Base-by-base conservation (phyloP, 1,140 invertebrate species). In the Ips typographus region DNA sequence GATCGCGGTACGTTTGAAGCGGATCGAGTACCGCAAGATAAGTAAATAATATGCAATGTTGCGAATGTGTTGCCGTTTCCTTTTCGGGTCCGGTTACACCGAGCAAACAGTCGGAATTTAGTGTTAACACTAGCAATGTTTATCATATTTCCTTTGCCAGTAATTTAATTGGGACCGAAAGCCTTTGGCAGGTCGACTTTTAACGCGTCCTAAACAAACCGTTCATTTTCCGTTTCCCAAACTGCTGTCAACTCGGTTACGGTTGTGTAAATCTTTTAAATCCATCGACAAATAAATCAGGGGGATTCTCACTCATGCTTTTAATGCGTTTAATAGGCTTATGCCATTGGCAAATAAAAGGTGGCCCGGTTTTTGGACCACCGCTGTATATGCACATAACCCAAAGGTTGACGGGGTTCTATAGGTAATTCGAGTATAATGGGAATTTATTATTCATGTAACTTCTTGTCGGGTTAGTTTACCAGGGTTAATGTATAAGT, bases 331-430 rank as follows among this genome's bases (percentile, higher is more conserved):
- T 65, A 67, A 67, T 58, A 58, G 41, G 65, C 41, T 51, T 58
- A 77, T 73, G 66, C 68, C 62, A 44, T 49, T 71, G 69, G 76
- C 75, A 76, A 77, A 76, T 42, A 56, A 49, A 52, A 53, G 62
- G 62, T 53, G 62, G 22, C 22, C 22, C 22, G 22, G 22, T 22
- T 22, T 22, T 22, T 22, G 22, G 22, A 36, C 53, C 62, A 36
- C 52, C 6, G 8, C 52, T 5, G 52, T 6, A 38, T 22, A 38
- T 47, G 44, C 4, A 47, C 4, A 47, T 5, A 36, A 7, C 8
- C 8, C 5, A 36, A 6, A 8, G 6, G 4, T 53, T 36, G 5
- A 47, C 4, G 37, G 37, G 56, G 3, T 22, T 22, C 22, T 22
- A 22, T 51, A 8, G 61, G 56, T 69, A 68, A 51, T 65, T 36